Evolutionary conservation across 1,140 invertebrate genomes (phyloP).

Genomic region (Hylyphantes graminicola): DNA sequence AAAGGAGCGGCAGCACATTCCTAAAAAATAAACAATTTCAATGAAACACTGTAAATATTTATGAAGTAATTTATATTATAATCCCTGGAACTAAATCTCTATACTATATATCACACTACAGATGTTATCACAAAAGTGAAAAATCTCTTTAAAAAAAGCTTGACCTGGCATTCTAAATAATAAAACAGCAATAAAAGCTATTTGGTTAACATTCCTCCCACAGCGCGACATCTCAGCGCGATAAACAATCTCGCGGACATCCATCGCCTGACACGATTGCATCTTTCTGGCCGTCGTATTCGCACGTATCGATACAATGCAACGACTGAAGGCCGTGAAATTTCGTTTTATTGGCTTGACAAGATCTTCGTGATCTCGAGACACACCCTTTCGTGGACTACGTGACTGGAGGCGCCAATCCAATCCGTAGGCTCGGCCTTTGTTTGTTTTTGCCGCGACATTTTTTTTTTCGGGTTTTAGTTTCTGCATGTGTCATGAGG

Average conservation of each 20-base stretch:
- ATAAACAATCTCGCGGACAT: slow-evolving; percentile 35
- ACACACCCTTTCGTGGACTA: slow-evolving; percentile 56
- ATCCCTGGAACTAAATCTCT: too few species aligned
- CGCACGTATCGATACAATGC: slow-evolving; percentile 41
- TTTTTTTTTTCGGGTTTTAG: not conserved
- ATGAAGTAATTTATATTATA: too few species aligned
- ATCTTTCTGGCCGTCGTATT: slow-evolving; percentile 12
- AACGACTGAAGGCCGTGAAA: slow-evolving; percentile 43
- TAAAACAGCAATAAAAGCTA: slow-evolving; percentile 16
- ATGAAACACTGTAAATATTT: too few species aligned
- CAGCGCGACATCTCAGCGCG: not conserved
- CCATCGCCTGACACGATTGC: not conserved
- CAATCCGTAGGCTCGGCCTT: not conserved
- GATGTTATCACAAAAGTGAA: too few species aligned
- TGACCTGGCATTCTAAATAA: slow-evolving; percentile 1
- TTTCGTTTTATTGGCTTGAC: slow-evolving; percentile 53
- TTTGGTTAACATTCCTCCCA: slow-evolving; percentile 14
- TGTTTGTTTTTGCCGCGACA: slow-evolving; percentile 34
- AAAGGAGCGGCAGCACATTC: too few species aligned
- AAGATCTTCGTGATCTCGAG: slow-evolving; percentile 53
- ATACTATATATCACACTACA: too few species aligned
- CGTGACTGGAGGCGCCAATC: slow-evolving; percentile 37
- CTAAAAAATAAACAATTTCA: too few species aligned
- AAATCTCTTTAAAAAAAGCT: not conserved
- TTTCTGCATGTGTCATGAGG: not conserved